Conservation (phyloP, 2,888 invertebrate species). For the Pristionchus arcanus region DNA sequence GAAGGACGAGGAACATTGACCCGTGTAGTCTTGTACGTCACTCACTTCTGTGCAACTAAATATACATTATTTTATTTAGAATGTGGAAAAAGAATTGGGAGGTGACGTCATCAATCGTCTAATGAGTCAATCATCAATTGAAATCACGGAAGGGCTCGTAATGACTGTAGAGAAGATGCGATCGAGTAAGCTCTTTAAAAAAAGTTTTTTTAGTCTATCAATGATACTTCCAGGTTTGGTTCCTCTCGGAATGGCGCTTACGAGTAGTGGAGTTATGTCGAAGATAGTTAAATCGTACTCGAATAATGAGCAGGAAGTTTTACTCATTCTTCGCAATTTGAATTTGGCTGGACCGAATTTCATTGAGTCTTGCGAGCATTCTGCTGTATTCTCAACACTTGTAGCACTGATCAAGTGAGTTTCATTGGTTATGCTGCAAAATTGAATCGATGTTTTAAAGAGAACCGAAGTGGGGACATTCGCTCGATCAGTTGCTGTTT, state of each 20-base stretch:
- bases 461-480: not conserved
- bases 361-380: not conserved
- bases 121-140: not conserved
- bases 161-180: conserved; percentile 29
- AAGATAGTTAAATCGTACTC: conserved; percentile 38
- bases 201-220: not conserved
- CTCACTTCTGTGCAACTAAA: not conserved
- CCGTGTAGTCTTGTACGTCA: conserved; percentile 17
- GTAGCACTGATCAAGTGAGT: conserved; percentile 32
- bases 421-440: not conserved
- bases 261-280: conserved; percentile 36
- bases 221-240: not conserved
- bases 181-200: conserved; percentile 32
- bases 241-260: conserved; percentile 25
- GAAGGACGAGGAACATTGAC: conserved; percentile 23
- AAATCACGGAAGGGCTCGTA: not conserved
- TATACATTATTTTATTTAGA: not conserved
- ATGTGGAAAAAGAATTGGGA: conserved; percentile 40
- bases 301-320: not conserved
- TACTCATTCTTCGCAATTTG: conserved; percentile 33
- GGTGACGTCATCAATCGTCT: not conserved
- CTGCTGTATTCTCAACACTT: not conserved
- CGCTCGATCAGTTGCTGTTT: conserved; percentile 44
- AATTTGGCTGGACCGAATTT: conserved; percentile 31
- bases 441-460: not conserved